Evolutionary conservation across 2,113 vertebrate genomes (phyloP), one percentile per base, ranked within the genome.

Genomic region (Ochotona curzoniae): DNA sequence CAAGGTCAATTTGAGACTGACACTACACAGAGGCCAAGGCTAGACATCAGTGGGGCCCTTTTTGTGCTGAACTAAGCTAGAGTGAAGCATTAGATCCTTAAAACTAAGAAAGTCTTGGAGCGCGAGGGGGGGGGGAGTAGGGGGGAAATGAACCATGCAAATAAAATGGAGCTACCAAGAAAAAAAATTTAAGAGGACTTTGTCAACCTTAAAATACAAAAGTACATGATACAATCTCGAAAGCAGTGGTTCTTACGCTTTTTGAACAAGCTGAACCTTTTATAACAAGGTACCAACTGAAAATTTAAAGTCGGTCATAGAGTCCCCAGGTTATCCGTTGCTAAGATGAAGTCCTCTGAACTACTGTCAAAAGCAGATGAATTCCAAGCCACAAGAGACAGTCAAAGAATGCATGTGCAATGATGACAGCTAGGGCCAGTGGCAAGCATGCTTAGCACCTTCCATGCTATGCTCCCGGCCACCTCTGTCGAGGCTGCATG

Each of bases 111-210:
- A 60, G 35, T 61, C n/a, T 14, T 44, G 38, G n/a, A n/a, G n/a
- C n/a, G 38, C 38, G 38, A 6, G 38, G 38, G 38, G 38, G 38
- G 38, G 38, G 38, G 38, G 38, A 6, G 38, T 6, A 6, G 38
- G 38, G 6, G 38, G 38, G n/a, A n/a, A n/a, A n/a, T n/a, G n/a
- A n/a, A n/a, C n/a, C 2, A 3, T 30, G 17, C 87, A 91, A 83
- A 83, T 66, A 76, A 95, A 94, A 84, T 21, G 21, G 32, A 79
- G 6, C 18, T n/a, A 54, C 13, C 32, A 61, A 64, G 4, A 67
- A 94, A 87, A 81, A 87, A 81, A 21, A 0, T 57, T 3, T 8
- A 15, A 78, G 81, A 73, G 28, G 79, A 32, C 7, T 35, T 71
- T 51, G 28, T n/a, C 7, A 44, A 75, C 60, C 88, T n/a, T 74